Conservation (phyloP, 2,113 vertebrate species). For the Myrmophylax atrothorax region DNA sequence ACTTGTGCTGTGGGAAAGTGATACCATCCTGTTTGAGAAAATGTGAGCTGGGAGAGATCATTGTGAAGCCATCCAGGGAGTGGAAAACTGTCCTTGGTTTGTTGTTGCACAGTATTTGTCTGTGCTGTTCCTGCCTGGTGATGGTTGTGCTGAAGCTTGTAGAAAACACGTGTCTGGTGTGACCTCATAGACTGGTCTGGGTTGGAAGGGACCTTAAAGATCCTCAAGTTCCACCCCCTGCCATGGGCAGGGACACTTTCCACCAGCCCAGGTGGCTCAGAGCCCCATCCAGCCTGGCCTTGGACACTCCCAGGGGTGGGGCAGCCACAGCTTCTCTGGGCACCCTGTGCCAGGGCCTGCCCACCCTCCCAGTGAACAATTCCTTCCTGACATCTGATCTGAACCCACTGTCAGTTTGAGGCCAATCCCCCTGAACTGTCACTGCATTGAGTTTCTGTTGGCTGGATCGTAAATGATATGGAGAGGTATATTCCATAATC, state of each 20-base stretch:
- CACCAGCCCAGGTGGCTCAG: background rate
- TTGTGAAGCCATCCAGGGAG: background rate
- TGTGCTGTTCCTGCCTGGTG: background rate
- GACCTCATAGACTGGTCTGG: background rate
- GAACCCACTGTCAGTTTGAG: background rate
- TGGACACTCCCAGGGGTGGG: background rate
- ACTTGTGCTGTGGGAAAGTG: background rate
- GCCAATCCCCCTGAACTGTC: background rate
- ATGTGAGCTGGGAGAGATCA: background rate
- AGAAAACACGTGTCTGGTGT: background rate
- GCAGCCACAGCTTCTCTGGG: background rate
- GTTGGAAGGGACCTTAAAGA: background rate
- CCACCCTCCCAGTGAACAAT: background rate
- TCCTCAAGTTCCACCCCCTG: background rate
- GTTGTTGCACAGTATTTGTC: background rate
- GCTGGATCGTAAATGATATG: background rate
- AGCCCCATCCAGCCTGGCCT: background rate
- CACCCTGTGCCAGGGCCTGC: background rate
- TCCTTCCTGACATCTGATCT: too few species aligned
- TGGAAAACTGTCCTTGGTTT: background rate
- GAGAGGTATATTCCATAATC: background rate
- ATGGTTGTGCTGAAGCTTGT: background rate
- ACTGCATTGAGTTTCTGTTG: background rate
- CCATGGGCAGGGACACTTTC: background rate
- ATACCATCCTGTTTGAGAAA: background rate